Evolutionary conservation across 2,113 vertebrate species (phyloP), one percentile per base, ranked within the genome.

Genomic region (Poeciliopsis retropinna): DNA sequence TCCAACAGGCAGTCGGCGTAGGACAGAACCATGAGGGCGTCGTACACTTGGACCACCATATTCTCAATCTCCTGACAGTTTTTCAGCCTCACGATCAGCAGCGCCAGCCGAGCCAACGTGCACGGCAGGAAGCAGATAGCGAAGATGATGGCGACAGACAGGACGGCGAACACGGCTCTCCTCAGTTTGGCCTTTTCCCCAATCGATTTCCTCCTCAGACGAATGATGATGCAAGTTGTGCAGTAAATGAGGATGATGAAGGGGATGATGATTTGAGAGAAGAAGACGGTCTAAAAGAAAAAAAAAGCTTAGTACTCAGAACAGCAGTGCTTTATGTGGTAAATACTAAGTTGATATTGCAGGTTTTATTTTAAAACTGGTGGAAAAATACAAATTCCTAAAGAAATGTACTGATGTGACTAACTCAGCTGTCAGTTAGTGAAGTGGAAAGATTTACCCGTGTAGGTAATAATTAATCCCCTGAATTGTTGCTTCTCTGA

Each of bases 1-100:
- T 97, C 94, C 70, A 96, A 82, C 76, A 95, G 76, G 67, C 95
- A 95, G 85, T 96, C 95, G 41, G 92, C 77, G 79, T 94, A 95
- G 10, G 92, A 96, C 78, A 95, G 79, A 7, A 94, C 91, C 88
- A 95, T 68, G 67, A 94, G 94, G 44, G 91, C 30, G 5, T 95
- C 93, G 9, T 95, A 95, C 60, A 93, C 87, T 61, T 85, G 67
- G 0, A 90, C 90, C 7, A 75, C 85, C 0, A 87, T 34, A 0
- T 86, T 11, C 61, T 96, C 95, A 0, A 47, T 4, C 0, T 29
- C 51, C 15, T 67, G 6, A 47, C n/a, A 5, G 0, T 61, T 0
- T 0, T 60, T 57, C 0, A 88, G 79, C 19, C 64, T 28, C 0
- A 65, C 65, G 7, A 1, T 0, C 39, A 96, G 72, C 25, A 96